These are phyloP conservation scores for Pantherophis guttatus DNA, from an alignment of 2,113 vertebrate genomes.

Conservation along the genomic window DNA sequence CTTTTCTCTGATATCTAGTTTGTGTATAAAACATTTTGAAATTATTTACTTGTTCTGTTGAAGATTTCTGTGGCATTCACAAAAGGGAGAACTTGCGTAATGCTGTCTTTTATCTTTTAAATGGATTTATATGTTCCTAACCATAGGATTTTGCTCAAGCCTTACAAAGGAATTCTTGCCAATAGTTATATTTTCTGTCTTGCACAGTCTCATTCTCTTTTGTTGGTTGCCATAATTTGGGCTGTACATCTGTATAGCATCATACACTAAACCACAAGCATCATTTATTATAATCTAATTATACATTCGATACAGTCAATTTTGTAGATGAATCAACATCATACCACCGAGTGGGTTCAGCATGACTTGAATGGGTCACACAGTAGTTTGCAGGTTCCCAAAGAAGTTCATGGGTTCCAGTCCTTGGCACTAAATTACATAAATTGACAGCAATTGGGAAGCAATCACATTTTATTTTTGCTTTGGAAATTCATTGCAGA, in stretches of 20 bases:
- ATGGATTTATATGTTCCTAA: neutral
- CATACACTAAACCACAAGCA: slow-evolving; percentile 19
- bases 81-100: neutral
- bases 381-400: slow-evolving; percentile 6
- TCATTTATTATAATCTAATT: slow-evolving; percentile 19
- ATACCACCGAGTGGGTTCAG: neutral
- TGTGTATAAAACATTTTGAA: neutral
- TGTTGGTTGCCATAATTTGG: neutral
- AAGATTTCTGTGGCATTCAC: neutral
- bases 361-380: neutral
- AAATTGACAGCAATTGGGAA: neutral
- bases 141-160: neutral
- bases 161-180: neutral
- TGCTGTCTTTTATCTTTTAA: neutral
- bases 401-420: neutral
- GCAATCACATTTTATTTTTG: slow-evolving; percentile 13
- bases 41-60: neutral
- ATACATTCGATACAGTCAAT: neutral
- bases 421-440: slow-evolving; percentile 1
- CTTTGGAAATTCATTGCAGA: slow-evolving; percentile 11
- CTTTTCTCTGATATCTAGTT: neutral
- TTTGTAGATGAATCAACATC: neutral
- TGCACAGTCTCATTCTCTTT: neutral
- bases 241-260: slow-evolving; percentile 18
- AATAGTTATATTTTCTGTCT: neutral